Conservation (phyloP, 2,888 invertebrate species). For the Folsomia candida region DNA sequence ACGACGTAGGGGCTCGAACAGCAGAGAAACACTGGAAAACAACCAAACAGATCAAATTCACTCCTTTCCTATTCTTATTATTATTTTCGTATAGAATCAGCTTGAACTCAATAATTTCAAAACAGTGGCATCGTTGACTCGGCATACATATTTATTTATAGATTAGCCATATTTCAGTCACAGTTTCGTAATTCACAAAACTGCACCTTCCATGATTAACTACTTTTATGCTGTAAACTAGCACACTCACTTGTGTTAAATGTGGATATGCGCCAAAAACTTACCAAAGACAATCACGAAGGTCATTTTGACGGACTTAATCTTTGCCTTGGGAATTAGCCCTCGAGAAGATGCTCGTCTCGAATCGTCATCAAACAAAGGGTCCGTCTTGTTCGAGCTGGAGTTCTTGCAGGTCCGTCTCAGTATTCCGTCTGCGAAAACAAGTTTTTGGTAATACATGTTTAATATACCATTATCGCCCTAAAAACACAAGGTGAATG, state of each 20-base stretch:
- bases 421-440: slow-evolving; percentile 41
- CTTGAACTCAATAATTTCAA: neutral
- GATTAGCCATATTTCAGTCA: no score
- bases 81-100: neutral
- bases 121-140: no score
- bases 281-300: slow-evolving; percentile 91
- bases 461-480: neutral
- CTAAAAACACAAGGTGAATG: neutral
- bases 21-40: slow-evolving; percentile 76
- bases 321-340: slow-evolving; percentile 89
- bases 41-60: slow-evolving; percentile 6
- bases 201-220: no score
- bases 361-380: slow-evolving; percentile 56
- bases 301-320: slow-evolving; percentile 97
- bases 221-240: neutral
- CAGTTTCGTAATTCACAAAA: no score
- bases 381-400: slow-evolving; percentile 30
- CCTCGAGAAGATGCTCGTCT: slow-evolving; percentile 85
- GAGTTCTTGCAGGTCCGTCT: slow-evolving; percentile 24
- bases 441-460: neutral
- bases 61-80: neutral
- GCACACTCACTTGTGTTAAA: no score
- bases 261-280: no score
- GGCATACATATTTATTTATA: no score
- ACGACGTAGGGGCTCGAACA: slow-evolving; percentile 96